Evolutionary conservation across 1,140 invertebrate genomes (phyloP).

Genomic region (Drosophila rhopaloa): DNA sequence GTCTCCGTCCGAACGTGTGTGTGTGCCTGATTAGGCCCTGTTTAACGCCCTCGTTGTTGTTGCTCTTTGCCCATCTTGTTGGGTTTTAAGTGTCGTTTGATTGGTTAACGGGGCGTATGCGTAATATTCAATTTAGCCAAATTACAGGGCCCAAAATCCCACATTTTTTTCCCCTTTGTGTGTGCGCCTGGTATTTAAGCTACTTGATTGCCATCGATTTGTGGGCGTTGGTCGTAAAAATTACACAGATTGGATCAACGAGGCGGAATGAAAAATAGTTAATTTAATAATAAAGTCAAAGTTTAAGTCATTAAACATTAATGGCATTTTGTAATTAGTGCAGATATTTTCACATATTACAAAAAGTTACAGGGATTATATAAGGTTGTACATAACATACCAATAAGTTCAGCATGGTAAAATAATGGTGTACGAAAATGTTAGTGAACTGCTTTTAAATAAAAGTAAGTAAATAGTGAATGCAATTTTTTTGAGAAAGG

Average conservation of each 20-base stretch:
- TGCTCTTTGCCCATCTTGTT: conserved; percentile 20
- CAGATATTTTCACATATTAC: neutral
- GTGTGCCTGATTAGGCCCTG: conserved; percentile 62
- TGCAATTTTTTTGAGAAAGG: neutral
- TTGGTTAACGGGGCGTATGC: conserved; percentile 65
- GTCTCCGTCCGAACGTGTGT: conserved; percentile 12
- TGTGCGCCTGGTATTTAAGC: conserved; percentile 17
- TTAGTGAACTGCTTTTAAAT: no score
- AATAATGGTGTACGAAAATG: no score
- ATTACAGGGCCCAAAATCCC: conserved; percentile 48
- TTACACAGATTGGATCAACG: conserved; percentile 11
- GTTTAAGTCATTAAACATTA: conserved; percentile 16
- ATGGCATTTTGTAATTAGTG: conserved; percentile 14
- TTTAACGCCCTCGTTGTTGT: conserved; percentile 34
- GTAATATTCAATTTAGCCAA: conserved; percentile 74
- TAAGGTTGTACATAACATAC: neutral
- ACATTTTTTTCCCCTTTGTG: conserved; percentile 1
- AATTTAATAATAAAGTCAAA: conserved; percentile 41
- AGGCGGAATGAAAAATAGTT: conserved; percentile 9
- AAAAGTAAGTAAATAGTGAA: no score
- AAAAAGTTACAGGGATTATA: neutral
- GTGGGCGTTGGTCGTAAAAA: conserved; percentile 34
- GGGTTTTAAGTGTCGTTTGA: conserved; percentile 58
- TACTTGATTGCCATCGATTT: conserved; percentile 65
- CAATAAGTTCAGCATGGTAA: no score